These are phyloP conservation scores for Neodiprion virginianus DNA, from an alignment of 1,140 invertebrate species.

Conservation along the genomic window DNA sequence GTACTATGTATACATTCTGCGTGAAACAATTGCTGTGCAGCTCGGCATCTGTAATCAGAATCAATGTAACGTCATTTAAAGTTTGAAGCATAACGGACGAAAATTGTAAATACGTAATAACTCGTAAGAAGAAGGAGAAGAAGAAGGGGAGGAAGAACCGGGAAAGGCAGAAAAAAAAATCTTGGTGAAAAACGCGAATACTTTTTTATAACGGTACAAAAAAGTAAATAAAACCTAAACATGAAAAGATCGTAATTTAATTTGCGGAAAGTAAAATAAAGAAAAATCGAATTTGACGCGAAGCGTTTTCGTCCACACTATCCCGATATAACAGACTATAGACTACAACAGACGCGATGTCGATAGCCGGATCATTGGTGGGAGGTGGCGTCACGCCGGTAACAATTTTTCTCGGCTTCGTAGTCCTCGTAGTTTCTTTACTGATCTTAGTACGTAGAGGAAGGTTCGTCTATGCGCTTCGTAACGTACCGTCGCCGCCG, in stretches of 20 bases:
- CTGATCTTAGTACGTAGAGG: slow-evolving; percentile 32
- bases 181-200: not conserved
- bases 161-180: not conserved
- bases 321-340: not conserved
- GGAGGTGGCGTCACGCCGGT: slow-evolving; percentile 30
- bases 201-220: no score
- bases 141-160: not conserved
- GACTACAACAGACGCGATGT: no score
- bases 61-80: no score
- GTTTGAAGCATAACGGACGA: no score
- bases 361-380: not conserved
- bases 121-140: not conserved
- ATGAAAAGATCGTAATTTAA: not conserved
- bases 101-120: no score
- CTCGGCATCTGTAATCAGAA: not conserved
- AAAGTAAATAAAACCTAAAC: not conserved
- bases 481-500: slow-evolving; percentile 45
- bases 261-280: not conserved
- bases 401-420: slow-evolving; percentile 30
- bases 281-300: not conserved
- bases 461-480: slow-evolving; percentile 42
- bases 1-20: not conserved
- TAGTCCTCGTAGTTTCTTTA: slow-evolving; percentile 28
- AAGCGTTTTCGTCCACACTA: not conserved
- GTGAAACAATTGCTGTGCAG: not conserved